Evolutionary conservation across 1,140 invertebrate species (phyloP).

Genomic region (Pemphigus obesinymphae): DNA sequence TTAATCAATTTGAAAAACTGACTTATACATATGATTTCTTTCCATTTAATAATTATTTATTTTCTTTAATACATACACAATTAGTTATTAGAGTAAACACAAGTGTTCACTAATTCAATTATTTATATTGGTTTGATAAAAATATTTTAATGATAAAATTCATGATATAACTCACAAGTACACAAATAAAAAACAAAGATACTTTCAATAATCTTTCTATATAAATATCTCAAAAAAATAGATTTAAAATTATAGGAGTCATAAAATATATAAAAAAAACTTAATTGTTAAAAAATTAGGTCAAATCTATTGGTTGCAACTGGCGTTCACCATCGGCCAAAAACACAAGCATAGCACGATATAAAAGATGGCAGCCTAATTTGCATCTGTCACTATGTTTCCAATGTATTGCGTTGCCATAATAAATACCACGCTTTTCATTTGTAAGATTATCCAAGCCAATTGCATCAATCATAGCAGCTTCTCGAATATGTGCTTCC

Average conservation of each 20-base stretch:
- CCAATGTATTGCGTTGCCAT: constrained; percentile 74
- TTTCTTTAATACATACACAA: no score
- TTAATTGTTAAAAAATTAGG: background rate
- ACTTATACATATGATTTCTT: no score
- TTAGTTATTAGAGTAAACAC: background rate
- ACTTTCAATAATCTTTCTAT: background rate
- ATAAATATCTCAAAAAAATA: background rate
- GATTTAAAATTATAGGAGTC: background rate
- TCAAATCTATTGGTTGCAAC: constrained; percentile 60
- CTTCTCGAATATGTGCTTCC: constrained; percentile 90
- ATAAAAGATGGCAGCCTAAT: constrained; percentile 76
- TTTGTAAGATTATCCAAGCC: constrained; percentile 76
- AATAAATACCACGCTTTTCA: constrained; percentile 75
- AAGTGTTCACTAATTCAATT: background rate
- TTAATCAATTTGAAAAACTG: no score
- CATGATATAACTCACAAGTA: background rate
- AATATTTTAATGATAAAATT: background rate
- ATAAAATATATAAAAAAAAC: background rate
- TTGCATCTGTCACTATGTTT: constrained; percentile 61
- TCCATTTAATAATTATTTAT: no score
- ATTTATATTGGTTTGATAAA: background rate
- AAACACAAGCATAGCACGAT: constrained; percentile 79
- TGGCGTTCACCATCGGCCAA: constrained; percentile 81
- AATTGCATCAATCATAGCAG: constrained; percentile 85
- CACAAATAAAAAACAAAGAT: background rate